These are phyloP conservation scores for Rhynchotus rufescens DNA, from an alignment of 2,797 vertebrate species.

Conservation along the genomic window DNA sequence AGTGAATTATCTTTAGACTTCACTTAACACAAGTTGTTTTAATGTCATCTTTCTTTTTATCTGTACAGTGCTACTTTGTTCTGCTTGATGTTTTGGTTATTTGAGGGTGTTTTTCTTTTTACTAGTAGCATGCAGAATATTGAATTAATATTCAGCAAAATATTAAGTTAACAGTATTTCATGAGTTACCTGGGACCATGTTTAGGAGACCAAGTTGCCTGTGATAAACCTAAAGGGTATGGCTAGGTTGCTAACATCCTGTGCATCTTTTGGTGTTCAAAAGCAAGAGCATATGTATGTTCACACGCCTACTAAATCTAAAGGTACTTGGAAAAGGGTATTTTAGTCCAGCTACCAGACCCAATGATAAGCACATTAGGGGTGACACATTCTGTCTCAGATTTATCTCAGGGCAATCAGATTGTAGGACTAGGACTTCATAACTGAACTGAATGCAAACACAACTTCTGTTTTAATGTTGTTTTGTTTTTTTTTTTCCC, in stretches of 20 bases:
- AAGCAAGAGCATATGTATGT: neutral
- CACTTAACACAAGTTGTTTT: neutral
- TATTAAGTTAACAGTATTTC: neutral
- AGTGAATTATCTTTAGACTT: neutral
- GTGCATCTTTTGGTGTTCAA: neutral
- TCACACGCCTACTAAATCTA: too few species aligned
- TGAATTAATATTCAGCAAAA: neutral
- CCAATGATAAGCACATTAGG: neutral
- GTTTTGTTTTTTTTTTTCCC: slow-evolving; percentile 1
- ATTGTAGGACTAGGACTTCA: fast-evolving
- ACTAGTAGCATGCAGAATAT: neutral
- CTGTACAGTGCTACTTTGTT: neutral
- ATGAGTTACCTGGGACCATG: neutral
- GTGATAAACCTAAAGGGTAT: neutral
- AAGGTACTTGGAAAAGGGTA: neutral
- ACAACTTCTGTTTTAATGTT: neutral
- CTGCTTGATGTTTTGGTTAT: neutral
- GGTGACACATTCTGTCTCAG: neutral
- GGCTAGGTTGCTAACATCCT: too few species aligned
- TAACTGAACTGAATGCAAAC: neutral
- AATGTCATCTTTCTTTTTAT: neutral
- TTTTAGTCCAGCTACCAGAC: neutral
- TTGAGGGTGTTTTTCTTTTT: neutral
- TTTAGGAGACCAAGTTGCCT: neutral
- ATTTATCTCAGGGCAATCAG: neutral